Evolutionary conservation across 2,888 invertebrate genomes (phyloP).

Genomic region (Epiblema foenella): DNA sequence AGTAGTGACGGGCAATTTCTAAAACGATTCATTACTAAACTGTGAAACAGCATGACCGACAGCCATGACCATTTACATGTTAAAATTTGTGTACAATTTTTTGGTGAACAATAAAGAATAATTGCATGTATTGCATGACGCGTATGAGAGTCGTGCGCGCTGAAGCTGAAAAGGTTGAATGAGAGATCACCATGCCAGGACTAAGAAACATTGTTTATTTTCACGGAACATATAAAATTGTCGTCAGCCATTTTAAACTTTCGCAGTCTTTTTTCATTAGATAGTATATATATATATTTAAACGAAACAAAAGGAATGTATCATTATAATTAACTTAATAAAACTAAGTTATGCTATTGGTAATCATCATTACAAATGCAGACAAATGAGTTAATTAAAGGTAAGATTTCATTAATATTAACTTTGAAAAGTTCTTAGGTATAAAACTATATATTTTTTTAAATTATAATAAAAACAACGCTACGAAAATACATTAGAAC

Average conservation of each 20-base stretch:
- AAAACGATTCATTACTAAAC: too few species aligned
- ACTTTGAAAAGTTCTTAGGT: neutral
- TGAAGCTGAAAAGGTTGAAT: conserved; percentile 2
- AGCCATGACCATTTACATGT: too few species aligned
- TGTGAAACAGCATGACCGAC: too few species aligned
- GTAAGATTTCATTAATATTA: neutral
- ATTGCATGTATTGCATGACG: too few species aligned
- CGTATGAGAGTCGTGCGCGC: neutral
- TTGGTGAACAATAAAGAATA: too few species aligned
- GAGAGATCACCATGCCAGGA: conserved; percentile 32
- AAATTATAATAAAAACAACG: neutral
- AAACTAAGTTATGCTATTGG: neutral
- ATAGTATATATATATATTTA: neutral
- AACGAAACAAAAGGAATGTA: conserved; percentile 20
- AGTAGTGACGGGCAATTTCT: too few species aligned
- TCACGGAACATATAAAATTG: conserved; percentile 45
- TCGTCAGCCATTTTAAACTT: conserved; percentile 54
- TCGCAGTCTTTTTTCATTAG: conserved; percentile 67
- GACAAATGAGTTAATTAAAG: neutral
- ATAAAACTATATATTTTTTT: neutral
- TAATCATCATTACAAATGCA: neutral
- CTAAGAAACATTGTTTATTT: conserved; percentile 44
- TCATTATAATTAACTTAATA: conserved; percentile 1
- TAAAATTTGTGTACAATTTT: too few species aligned
- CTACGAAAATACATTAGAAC: neutral